These are phyloP conservation scores for Plectrocnemia conspersa DNA, from an alignment of 1,140 invertebrate genomes.

Conservation along the genomic window DNA sequence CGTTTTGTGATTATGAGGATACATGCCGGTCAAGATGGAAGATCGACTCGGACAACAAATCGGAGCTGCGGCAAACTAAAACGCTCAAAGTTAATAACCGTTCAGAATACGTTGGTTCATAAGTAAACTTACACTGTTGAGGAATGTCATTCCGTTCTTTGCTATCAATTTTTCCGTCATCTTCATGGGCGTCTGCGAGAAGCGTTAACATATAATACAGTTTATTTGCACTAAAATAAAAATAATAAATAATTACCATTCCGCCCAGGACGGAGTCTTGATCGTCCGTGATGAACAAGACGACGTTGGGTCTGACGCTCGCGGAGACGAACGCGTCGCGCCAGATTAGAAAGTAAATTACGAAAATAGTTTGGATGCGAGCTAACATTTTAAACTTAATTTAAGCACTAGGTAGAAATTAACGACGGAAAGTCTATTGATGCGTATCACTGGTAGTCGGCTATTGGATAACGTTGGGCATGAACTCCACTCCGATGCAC, in stretches of 20 bases:
- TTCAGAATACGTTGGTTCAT: neutral
- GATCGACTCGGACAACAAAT: conserved; percentile 87
- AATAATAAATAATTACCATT: conserved; percentile 57
- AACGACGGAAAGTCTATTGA: too few species aligned
- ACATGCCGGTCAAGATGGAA: conserved; percentile 78
- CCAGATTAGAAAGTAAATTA: too few species aligned
- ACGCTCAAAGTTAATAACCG: conserved; percentile 15
- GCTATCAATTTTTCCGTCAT: conserved; percentile 60
- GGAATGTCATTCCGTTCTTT: conserved; percentile 61
- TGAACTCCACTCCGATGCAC: conserved; percentile 60
- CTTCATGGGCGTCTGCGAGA: conserved; percentile 62
- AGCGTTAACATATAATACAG: conserved; percentile 42
- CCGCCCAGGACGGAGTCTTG: conserved; percentile 75
- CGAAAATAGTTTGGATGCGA: too few species aligned
- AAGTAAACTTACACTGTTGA: conserved; percentile 62
- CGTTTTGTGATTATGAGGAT: conserved; percentile 77
- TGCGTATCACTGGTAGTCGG: too few species aligned
- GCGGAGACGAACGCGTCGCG: too few species aligned
- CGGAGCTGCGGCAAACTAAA: conserved; percentile 71
- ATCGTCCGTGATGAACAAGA: conserved; percentile 81
- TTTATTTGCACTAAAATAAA: conserved; percentile 5
- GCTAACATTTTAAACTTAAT: too few species aligned
- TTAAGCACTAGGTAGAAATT: too few species aligned
- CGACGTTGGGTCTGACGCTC: conserved; percentile 61
- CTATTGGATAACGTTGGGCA: conserved; percentile 45